phyloP scores from a whole-genome alignment of 2,113 vertebrate species.

The Heliornis fulica region DNA sequence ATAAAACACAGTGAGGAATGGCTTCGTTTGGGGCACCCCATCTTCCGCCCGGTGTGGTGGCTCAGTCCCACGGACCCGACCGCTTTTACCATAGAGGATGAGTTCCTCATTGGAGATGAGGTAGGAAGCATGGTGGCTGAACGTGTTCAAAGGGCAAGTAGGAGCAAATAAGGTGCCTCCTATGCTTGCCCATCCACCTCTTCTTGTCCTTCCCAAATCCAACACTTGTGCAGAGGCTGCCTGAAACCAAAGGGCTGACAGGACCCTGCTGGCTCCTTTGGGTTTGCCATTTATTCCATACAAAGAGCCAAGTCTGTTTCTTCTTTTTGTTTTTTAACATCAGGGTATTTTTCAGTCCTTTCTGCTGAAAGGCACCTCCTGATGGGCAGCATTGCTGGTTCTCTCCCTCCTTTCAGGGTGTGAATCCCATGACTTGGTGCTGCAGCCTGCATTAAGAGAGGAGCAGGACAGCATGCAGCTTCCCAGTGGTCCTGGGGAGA shows the following conservation, averaged over 20 bases:
- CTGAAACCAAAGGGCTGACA: background rate
- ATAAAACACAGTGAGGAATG: conserved; percentile 81
- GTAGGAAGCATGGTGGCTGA: conserved; percentile 25
- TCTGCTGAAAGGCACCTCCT: background rate
- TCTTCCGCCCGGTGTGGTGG: conserved; percentile 90
- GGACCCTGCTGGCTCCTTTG: background rate
- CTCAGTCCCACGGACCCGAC: conserved; percentile 81
- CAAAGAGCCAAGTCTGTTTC: background rate
- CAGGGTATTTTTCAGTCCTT: background rate
- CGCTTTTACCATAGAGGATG: conserved; percentile 83
- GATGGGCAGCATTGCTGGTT: too few relatives aligned
- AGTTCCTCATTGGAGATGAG: conserved; percentile 91
- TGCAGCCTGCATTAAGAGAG: background rate
- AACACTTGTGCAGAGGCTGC: fast-evolving
- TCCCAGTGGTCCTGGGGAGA: background rate
- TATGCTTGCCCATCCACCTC: fast-evolving
- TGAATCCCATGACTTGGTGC: background rate
- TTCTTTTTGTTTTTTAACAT: background rate
- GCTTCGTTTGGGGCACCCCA: conserved; percentile 74
- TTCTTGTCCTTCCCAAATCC: background rate
- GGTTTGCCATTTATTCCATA: background rate
- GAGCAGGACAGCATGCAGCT: background rate
- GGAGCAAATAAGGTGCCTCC: background rate
- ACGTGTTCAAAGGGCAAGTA: too few relatives aligned
- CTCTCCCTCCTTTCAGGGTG: background rate